Base-by-base conservation (phyloP, 2,888 invertebrate genomes). In the Eupelmus urozonus region DNA sequence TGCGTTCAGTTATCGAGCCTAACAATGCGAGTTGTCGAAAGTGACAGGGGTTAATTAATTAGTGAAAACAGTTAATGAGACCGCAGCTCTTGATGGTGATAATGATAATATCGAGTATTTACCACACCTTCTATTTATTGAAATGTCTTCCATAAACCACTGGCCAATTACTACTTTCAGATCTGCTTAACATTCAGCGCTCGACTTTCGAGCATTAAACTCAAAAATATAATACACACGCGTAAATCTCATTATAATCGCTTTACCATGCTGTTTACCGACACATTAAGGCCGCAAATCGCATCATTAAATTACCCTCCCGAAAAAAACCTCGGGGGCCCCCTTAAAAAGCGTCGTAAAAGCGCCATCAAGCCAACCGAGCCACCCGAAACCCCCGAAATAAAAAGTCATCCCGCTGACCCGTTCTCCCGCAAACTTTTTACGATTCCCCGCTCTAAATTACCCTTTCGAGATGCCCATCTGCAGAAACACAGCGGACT, bases 401-500 rank as follows among this genome's bases (percentile, higher is more conserved):
- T 11, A 59, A 73, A 63, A 65, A 57, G 29, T 25, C 34, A 34
- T 34, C 9, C 9, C 3, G 9, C 34, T 9, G 34, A 34, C 34
- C n/a, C n/a, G n/a, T n/a, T 40, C 60, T 11, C 18, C 25, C 62
- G 18, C 63, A 72, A 63, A 49, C 60, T 60, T 75, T 75, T 75
- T 75, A 75, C 51, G 60, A 67, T 67, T 67, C 18, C 67, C 9
- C 60, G 59, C 40, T 60, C 51, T 53, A 51, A 74, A 74, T 74
- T 67, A 66, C 40, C 66, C 51, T 67, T 59, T 59, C 73, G 59
- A 49, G 59, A 59, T 23, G 62, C 45, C 45, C 25, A 45, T 63
- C 63, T 11, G 20, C 45, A 25, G 16, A 45, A 18, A 27, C 65
- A 49, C 59, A 42, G n/a, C 27, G 5, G 60, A 59, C 73, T 73